Base-by-base conservation (phyloP, 2,797 vertebrate species). In the Pseudochirops corinnae region DNA sequence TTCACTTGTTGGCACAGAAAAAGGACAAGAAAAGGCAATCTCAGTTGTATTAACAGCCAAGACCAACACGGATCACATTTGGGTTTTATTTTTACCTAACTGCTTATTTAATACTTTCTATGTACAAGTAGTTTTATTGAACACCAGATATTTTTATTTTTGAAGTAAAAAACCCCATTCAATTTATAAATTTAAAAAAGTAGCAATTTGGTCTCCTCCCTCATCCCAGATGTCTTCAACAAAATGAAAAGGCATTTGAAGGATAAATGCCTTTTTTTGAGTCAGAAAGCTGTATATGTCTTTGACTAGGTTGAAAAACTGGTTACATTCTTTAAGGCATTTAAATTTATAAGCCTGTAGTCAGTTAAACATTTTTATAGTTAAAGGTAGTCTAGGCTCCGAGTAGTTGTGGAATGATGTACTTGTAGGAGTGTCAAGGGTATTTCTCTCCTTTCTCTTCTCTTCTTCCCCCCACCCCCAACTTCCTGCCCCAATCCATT, bases 91-190 rank as follows among this genome's bases (percentile, higher is more conserved):
- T 90, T 0, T 55, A 58, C 33, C 50, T 74, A 93, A 24, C 7
- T 62, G 28, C 4, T 74, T 74, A 39, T 74, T 74, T 74, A 74
- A 74, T 82, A 39, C 18, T 5, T 82, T 46, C n/a, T 46, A 39
- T 82, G 74, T 46, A 21, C 74, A 82, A 82, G 39, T 26, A 46
- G 46, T 46, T 82, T 82, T 82, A 46, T 21, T 46, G 21, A 82
- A 46, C 7, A 46, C 74, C 39, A 82, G 96, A 90, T 90, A 60
- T 92, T 95, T 94, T 29, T 53, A 96, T 90, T 95, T 46, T n/a
- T n/a, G n/a, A n/a, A n/a, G n/a, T 90, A 94, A 96, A 96, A 93
- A 14, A 21, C 46, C 57, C 93, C 14, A 91, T 91, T 93, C 53
- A 91, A 92, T 95, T 93, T 96, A 90, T 91, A 82, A 91, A 46